A percentile compares a stretch with the other conserved stretches of the same genome.
These are phyloP conservation scores for Cephus nigrinus DNA, from an alignment of 2,888 invertebrate genomes.

Conservation along the genomic window DNA sequence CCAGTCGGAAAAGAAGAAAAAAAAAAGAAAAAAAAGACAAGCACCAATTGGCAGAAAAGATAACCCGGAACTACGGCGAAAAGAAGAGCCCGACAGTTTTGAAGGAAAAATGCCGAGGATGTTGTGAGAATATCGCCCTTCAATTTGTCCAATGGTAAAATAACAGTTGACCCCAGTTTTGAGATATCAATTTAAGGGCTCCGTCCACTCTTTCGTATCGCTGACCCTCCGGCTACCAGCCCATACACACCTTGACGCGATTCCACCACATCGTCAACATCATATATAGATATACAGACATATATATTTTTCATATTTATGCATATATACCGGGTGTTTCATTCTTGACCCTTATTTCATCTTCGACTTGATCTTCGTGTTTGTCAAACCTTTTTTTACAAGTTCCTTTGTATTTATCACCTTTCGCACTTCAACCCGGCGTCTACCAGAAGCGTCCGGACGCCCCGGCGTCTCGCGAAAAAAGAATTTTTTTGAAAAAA, in stretches of 20 bases:
- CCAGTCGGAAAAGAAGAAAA: neutral
- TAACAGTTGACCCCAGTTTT: constrained; percentile 24
- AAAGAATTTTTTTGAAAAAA: neutral
- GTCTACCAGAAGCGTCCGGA: no score
- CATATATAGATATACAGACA: neutral
- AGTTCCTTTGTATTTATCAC: no score
- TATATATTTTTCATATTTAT: neutral
- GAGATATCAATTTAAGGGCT: constrained; percentile 22
- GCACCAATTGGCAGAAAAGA: neutral
- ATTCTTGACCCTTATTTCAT: neutral
- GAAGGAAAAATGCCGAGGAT: constrained; percentile 8
- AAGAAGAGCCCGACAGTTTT: neutral
- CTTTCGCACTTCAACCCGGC: neutral
- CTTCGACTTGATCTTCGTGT: neutral
- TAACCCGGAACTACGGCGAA: neutral
- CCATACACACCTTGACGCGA: neutral
- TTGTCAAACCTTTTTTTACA: neutral
- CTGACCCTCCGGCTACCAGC: constrained; percentile 19
- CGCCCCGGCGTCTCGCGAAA: neutral
- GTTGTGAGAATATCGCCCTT: constrained; percentile 22
- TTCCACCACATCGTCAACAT: neutral
- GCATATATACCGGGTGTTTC: neutral
- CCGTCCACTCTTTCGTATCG: constrained; percentile 22
- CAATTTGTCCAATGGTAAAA: constrained; percentile 22
- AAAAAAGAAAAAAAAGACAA: neutral